Base-by-base conservation (phyloP, 2,113 vertebrate species). In the Galbula dea region DNA sequence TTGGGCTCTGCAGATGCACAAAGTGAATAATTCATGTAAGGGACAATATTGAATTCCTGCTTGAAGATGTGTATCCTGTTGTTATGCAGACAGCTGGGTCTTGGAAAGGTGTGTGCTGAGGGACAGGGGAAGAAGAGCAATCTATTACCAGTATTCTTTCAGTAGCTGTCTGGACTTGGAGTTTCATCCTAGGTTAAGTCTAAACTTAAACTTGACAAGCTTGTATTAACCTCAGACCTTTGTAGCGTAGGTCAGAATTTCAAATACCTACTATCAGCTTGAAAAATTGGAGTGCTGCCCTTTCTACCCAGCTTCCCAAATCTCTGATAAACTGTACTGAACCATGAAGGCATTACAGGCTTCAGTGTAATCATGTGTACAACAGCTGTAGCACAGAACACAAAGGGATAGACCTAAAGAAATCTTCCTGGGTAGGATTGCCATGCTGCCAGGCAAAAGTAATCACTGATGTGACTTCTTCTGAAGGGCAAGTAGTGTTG, bases 241-340 rank as follows among this genome's bases (percentile, higher is more conserved):
- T 73, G 75, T 90, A 85, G 82, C 5, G 7, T 41, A 46, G 75
- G 62, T 88, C 72, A 84, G 63, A 82, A 71, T 90, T 94, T 86
- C 61, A 86, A 89, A 75, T 75, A 51, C 36, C 37, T 72, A 1
- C 82, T 65, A 52, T 59, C 26, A 66, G 24, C 49, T 46, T 59
- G 76, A 79, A 90, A 86, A 94, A 93, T 83, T 43, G 26, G 45
- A 93, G 89, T 75, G 32, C 21, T 95, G 57, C 65, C 83, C 81
- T 96, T 85, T 92, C n/a, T 63, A 39, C 43, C 45, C 46, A 39
- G 68, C 71, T 95, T 72, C 66, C 74, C 46, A 87, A 91, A 89
- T 55, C 67, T 81, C 62, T 89, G 86, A 94, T 59, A 85, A 93
- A 83, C 90, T 83, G 49, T 91, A 49, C 89, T 94, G 92, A 94